Conservation (phyloP, 2,888 invertebrate species). For the Imbricaverruca yamaguchii region DNA sequence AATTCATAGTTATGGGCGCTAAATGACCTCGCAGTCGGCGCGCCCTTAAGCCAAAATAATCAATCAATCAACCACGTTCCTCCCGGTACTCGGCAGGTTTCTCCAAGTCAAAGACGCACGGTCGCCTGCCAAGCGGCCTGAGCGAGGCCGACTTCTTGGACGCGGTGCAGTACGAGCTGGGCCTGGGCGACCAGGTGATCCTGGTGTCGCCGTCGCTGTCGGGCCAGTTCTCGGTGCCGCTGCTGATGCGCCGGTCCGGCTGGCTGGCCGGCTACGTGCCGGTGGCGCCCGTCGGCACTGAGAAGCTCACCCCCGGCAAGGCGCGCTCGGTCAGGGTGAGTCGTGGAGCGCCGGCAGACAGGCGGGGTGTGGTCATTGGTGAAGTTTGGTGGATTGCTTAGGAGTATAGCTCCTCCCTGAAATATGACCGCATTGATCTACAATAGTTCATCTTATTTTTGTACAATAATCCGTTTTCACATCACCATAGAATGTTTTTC, state of each 20-base stretch:
- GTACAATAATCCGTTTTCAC: no score
- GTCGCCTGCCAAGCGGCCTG: background rate
- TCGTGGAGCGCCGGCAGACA: background rate
- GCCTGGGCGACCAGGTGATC: conserved; percentile 37
- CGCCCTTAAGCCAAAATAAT: no score
- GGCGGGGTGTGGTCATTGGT: no score
- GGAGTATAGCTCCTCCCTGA: no score
- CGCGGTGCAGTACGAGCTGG: conserved; percentile 23
- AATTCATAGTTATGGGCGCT: no score
- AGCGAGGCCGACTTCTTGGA: conserved; percentile 19
- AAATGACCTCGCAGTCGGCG: no score
- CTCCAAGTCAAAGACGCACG: background rate
- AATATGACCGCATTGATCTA: no score
- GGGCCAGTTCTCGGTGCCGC: conserved; percentile 44
- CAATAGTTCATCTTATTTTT: no score
- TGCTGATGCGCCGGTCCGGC: conserved; percentile 38
- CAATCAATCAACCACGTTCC: no score
- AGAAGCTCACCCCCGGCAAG: conserved; percentile 32
- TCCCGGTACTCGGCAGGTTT: background rate
- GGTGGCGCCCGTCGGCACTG: conserved; percentile 42
- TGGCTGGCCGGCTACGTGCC: conserved; percentile 37
- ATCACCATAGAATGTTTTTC: no score
- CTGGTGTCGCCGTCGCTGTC: conserved; percentile 48
- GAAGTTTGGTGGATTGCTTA: no score
- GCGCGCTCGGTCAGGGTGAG: conserved; percentile 31